These are phyloP conservation scores for Porites evermanni DNA, from an alignment of 92 coral and sea anemone species.

Conservation along the genomic window DNA sequence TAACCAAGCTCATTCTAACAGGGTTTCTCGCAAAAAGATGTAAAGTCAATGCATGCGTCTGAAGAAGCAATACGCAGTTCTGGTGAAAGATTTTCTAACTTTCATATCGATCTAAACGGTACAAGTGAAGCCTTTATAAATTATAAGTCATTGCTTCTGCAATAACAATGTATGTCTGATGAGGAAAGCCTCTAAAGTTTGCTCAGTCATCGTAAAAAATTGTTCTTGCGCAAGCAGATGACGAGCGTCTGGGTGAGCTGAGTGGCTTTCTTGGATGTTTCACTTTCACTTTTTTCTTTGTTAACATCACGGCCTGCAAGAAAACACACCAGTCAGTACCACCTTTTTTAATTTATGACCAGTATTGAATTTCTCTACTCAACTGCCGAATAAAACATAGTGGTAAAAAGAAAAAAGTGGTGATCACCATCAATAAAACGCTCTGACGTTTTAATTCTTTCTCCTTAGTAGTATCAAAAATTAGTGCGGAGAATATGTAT, in stretches of 20 bases:
- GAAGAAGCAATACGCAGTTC: too few relatives aligned
- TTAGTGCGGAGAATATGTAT: too few relatives aligned
- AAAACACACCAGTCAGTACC: neutral
- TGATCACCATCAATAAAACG: too few relatives aligned
- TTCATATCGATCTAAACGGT: neutral
- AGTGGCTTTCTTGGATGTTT: slow-evolving; percentile 53
- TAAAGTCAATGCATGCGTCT: too few relatives aligned
- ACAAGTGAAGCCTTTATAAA: neutral
- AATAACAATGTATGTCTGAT: neutral
- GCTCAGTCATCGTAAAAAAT: slow-evolving; percentile 52
- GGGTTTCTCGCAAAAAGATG: too few relatives aligned
- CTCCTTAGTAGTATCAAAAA: too few relatives aligned
- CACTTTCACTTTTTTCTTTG: slow-evolving; percentile 75
- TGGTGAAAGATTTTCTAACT: neutral
- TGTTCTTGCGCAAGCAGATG: slow-evolving; percentile 47
- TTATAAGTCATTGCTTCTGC: neutral
- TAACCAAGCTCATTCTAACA: too few relatives aligned
- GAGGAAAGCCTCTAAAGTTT: neutral
- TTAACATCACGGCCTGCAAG: slow-evolving; percentile 80
- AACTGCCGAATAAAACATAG: too few relatives aligned
- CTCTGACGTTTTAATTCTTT: too few relatives aligned
- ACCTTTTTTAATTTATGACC: too few relatives aligned
- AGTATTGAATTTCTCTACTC: too few relatives aligned
- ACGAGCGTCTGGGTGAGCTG: slow-evolving; percentile 48
- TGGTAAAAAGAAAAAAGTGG: too few relatives aligned